phyloP scores from a whole-genome alignment of 2,797 vertebrate species.

The Lacerta bilineata region DNA sequence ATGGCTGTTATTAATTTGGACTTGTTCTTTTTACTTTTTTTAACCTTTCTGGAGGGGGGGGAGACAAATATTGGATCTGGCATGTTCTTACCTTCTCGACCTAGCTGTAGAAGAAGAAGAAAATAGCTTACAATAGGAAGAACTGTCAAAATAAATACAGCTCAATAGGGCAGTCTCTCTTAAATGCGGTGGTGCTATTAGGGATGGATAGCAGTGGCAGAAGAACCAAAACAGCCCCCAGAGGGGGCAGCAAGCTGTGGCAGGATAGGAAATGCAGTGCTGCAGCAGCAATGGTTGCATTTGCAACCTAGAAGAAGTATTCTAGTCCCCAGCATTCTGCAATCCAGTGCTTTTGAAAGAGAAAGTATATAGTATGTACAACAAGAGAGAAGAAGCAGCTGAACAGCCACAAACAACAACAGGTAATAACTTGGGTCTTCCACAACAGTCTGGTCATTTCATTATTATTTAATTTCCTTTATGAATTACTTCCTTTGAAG shows the following conservation, averaged over 20 bases:
- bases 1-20: neutral
- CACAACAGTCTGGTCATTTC: no score
- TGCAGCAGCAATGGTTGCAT: neutral
- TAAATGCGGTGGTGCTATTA: neutral
- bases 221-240: neutral
- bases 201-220: no score
- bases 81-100: neutral
- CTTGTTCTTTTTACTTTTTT: no score
- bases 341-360: no score
- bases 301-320: no score
- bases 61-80: conserved; percentile 15
- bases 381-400: neutral
- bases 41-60: neutral
- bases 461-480: no score
- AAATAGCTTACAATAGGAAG: neutral
- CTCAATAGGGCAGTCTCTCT: neutral
- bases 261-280: no score
- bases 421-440: neutral
- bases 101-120: neutral
- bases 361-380: neutral
- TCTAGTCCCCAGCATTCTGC: no score
- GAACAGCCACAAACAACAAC: neutral
- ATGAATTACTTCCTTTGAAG: no score
- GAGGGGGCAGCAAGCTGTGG: neutral
- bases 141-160: neutral